phyloP scores from a whole-genome alignment of 2,888 invertebrate genomes.

The Odontocolon sp. region DNA sequence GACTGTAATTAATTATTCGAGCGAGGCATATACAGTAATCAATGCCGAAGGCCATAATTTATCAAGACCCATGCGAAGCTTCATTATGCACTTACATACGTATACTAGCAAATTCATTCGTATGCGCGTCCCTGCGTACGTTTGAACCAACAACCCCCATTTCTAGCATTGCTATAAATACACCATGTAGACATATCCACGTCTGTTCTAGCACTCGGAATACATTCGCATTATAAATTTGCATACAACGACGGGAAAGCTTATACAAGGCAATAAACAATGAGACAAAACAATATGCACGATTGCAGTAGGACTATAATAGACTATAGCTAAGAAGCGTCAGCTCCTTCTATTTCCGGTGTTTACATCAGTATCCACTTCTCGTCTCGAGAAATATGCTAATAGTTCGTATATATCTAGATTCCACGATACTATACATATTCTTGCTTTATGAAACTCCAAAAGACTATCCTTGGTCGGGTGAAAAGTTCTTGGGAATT shows the following conservation, averaged over 20 bases:
- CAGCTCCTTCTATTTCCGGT: neutral
- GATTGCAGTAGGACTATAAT: neutral
- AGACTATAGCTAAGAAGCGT: neutral
- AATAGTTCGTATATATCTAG: neutral
- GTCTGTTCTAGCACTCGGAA: slow-evolving; percentile 19
- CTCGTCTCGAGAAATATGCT: slow-evolving; percentile 16
- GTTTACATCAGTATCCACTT: neutral
- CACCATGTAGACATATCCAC: slow-evolving; percentile 1
- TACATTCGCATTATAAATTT: slow-evolving; percentile 65
- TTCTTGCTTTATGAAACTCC: neutral
- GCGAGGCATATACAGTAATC: slow-evolving; percentile 2
- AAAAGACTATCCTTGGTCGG: neutral
- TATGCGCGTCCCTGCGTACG: neutral
- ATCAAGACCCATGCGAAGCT: slow-evolving; percentile 14
- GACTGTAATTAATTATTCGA: slow-evolving; percentile 20
- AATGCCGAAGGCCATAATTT: neutral
- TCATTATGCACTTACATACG: slow-evolving; percentile 35
- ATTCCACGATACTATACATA: too few species aligned
- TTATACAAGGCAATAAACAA: slow-evolving; percentile 58
- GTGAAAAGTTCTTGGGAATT: neutral
- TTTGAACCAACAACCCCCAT: neutral
- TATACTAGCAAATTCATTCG: neutral
- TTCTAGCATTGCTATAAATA: slow-evolving; percentile 2
- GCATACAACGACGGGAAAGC: slow-evolving; percentile 62
- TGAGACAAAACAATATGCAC: neutral